Percentiles rank a stretch among this genome's conserved stretches.
Conservation (phyloP, 2,113 vertebrate species). For the Bombycilla garrulus region DNA sequence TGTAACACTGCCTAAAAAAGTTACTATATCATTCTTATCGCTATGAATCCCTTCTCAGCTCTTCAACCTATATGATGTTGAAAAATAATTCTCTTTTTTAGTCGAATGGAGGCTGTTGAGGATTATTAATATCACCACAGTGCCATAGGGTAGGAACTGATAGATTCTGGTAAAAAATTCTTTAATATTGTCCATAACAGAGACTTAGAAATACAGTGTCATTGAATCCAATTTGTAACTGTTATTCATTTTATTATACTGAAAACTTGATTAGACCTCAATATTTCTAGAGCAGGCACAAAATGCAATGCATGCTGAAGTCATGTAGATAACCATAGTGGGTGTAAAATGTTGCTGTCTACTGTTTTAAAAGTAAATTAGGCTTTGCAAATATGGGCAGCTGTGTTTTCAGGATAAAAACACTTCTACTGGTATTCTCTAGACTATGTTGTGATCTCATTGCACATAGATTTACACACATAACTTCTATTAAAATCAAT, state of each 20-base stretch:
- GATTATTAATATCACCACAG: not conserved
- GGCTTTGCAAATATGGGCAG: not conserved
- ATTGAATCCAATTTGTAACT: not conserved
- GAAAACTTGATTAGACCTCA: not conserved
- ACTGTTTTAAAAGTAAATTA: not conserved
- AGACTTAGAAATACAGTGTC: not conserved
- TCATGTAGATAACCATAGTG: not conserved
- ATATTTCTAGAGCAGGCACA: not conserved
- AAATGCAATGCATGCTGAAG: not conserved
- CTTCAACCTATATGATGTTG: not conserved
- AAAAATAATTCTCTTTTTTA: not conserved
- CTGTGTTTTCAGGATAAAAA: not conserved
- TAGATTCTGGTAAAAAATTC: not conserved
- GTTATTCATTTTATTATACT: not conserved
- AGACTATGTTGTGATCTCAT: not conserved
- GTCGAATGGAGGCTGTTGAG: not conserved
- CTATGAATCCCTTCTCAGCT: not conserved
- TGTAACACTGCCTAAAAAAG: not conserved
- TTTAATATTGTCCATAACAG: not conserved
- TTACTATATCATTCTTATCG: not conserved
- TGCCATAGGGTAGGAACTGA: not conserved
- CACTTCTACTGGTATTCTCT: not conserved
- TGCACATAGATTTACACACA: not conserved
- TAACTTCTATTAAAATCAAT: conserved; percentile 16
- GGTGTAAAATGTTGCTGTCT: not conserved